Conservation (phyloP, 2,888 invertebrate genomes). For the Leptopilina drosophilae region DNA sequence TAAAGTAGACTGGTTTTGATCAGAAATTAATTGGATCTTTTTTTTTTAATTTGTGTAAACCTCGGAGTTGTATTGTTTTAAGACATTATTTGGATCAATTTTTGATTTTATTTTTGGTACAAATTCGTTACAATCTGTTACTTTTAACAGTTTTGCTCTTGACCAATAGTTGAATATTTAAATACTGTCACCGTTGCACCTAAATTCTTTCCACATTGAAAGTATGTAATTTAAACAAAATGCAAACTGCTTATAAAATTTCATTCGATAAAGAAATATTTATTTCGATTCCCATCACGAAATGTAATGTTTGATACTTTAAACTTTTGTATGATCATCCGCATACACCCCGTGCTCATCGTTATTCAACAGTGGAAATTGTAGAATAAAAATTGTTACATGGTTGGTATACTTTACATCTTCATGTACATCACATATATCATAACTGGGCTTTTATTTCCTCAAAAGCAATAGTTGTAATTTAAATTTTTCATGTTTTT, state of each 20-base stretch:
- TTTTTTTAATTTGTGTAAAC: too few species aligned
- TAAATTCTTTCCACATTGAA: too few species aligned
- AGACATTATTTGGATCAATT: too few species aligned
- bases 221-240: background rate
- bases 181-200: too few species aligned
- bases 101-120: too few species aligned
- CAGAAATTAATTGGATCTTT: too few species aligned
- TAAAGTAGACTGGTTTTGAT: too few species aligned
- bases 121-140: too few species aligned
- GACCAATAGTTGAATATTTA: too few species aligned
- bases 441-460: background rate
- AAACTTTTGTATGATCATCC: constrained; percentile 18
- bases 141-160: too few species aligned
- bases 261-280: background rate
- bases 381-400: constrained; percentile 28
- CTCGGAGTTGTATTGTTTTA: too few species aligned
- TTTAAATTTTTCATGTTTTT: background rate
- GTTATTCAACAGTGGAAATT: constrained; percentile 21
- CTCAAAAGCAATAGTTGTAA: background rate
- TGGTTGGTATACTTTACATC: background rate
- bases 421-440: background rate
- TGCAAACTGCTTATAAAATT: background rate
- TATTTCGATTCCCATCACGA: constrained; percentile 6
- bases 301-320: constrained; percentile 10
- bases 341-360: constrained; percentile 8